Conservation (phyloP, 2,888 invertebrate species). For the Tenthredo notha region DNA sequence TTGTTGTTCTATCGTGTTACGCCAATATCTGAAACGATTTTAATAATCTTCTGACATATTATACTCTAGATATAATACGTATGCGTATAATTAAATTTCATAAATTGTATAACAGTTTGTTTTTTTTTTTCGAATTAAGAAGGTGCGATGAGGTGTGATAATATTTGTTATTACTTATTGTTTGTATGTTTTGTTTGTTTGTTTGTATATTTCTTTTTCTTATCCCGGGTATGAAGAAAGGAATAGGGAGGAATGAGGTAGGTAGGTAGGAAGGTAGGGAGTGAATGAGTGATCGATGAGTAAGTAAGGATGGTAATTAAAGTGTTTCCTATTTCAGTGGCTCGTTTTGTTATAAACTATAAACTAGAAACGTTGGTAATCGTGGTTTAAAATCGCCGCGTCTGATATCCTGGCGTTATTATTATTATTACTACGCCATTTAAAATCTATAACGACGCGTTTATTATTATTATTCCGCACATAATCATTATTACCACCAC, state of each 20-base stretch:
- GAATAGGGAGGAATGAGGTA: not conserved
- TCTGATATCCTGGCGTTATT: conserved; percentile 65
- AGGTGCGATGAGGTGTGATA: not conserved
- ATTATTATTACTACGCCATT: conserved; percentile 61
- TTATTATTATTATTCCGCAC: conserved; percentile 56
- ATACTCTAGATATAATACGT: not conserved
- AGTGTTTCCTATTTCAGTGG: conserved; percentile 33
- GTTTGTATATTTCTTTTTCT: not conserved
- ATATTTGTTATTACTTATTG: not conserved
- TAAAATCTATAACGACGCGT: conserved; percentile 63
- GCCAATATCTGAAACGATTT: not conserved
- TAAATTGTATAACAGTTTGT: conserved; percentile 3
- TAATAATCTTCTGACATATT: not conserved
- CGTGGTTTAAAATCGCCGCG: conserved; percentile 64
- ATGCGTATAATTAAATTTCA: not conserved
- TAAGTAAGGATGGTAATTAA: not conserved
- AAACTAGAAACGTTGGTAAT: conserved; percentile 69
- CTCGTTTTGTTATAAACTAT: conserved; percentile 44
- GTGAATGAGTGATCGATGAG: not conserved
- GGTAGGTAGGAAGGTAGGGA: not conserved
- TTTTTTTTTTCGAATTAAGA: not conserved
- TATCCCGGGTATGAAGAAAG: not conserved
- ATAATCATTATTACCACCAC: conserved; percentile 62
- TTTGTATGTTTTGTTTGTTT: not conserved
- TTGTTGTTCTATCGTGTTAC: not conserved